Conservation (phyloP, 2,888 invertebrate genomes). For the Callinectes sapidus region DNA sequence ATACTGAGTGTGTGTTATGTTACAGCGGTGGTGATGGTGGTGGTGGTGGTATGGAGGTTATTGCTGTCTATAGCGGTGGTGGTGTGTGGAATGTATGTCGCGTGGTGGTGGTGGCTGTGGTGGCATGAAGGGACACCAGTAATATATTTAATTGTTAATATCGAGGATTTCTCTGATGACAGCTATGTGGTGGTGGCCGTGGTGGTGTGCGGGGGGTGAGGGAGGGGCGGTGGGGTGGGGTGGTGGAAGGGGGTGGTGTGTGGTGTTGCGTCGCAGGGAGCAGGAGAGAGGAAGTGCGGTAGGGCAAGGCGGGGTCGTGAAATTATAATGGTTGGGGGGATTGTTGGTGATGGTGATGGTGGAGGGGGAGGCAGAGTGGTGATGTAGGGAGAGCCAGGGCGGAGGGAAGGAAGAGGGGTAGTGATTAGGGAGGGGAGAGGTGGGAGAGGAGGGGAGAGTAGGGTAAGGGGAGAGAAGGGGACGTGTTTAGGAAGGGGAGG, state of each 20-base stretch:
- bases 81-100: background rate
- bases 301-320: background rate
- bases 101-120: background rate
- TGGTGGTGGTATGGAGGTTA: background rate
- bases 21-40: background rate
- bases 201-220: background rate
- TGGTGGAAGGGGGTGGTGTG: background rate
- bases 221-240: background rate
- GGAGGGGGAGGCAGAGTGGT: background rate
- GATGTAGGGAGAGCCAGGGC: background rate
- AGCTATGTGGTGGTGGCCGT: background rate
- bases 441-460: background rate
- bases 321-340: background rate
- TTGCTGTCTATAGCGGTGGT: background rate
- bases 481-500: background rate
- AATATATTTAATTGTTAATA: slow-evolving; percentile 13
- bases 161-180: slow-evolving; percentile 12
- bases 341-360: slow-evolving; percentile 20
- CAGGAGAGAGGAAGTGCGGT: background rate
- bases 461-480: background rate
- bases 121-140: background rate
- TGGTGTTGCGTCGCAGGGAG: background rate
- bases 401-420: background rate
- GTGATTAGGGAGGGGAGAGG: background rate
- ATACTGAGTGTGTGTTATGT: background rate